These are phyloP conservation scores for Diplazon laetatorius DNA, from an alignment of 2,888 invertebrate genomes.

Conservation along the genomic window DNA sequence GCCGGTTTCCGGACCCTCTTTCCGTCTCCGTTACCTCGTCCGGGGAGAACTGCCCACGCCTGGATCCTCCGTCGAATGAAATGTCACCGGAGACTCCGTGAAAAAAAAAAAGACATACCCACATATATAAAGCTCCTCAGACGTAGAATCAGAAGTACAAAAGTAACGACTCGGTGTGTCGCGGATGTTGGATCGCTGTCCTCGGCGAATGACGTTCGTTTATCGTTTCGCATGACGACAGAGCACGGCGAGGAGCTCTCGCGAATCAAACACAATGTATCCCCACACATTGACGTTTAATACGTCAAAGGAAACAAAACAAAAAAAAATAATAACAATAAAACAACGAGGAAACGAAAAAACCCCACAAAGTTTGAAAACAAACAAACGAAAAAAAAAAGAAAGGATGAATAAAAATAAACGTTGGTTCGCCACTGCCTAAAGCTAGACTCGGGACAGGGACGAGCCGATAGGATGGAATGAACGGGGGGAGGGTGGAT, in stretches of 20 bases:
- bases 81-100: constrained; percentile 42
- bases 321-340: no score
- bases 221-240: background rate
- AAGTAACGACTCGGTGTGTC: constrained; percentile 22
- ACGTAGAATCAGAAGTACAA: constrained; percentile 13
- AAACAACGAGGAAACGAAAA: no score
- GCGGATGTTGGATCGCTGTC: constrained; percentile 9
- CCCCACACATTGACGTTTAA: constrained; percentile 10
- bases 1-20: constrained; percentile 44
- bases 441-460: constrained; percentile 17
- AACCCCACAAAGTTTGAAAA: no score
- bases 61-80: constrained; percentile 44
- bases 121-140: background rate
- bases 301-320: no score
- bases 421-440: background rate
- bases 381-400: background rate
- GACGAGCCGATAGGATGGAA: constrained; percentile 16
- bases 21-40: constrained; percentile 7
- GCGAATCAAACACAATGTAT: constrained; percentile 35
- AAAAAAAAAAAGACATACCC: constrained; percentile 5
- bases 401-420: background rate
- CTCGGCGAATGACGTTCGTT: constrained; percentile 23
- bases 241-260: background rate
- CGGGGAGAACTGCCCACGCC: constrained; percentile 24
- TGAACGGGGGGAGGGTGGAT: constrained; percentile 25